Evolutionary conservation across 1,140 invertebrate species (phyloP), one percentile per base, ranked within the genome.

Genomic region (Lamellibrachia luymesi): DNA sequence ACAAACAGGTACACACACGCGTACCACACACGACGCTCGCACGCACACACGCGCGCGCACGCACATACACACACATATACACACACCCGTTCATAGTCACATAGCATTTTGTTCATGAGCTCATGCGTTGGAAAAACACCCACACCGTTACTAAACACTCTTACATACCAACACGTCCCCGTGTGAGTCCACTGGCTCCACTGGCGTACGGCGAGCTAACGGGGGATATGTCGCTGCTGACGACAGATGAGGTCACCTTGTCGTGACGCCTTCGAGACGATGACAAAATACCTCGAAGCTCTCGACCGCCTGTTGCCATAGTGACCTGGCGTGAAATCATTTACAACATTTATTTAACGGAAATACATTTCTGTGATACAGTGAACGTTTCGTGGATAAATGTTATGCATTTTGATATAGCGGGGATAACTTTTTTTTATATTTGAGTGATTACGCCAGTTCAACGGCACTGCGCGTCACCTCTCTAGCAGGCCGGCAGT

Each of bases 11-110:
- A 90, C 89, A 90, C 89, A 90, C 89, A 90, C 89, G 27, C 89
- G 27, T 27, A 90, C 89, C 17, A 17, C 17, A 17, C 17, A 17
- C 17, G 17, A 90, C 89, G 27, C 89, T 22, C 89, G 22, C 91
- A 91, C 91, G 27, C 91, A 91, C 25, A 91, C 25, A 91, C 91
- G 22, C 8, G 27, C 91, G 27, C 91, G 27, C 91, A n/a, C 91
- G 6, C 91, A 91, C 91, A 4, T n/a, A 91, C 91, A 91, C 90
- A 91, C 90, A 91, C 90, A 91, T 50, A 91, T 50, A 91, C 91
- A 91, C 91, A 91, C 25, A 91, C 91, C 13, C 91, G 22, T 49
- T 17, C 64, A 80, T 2, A 80, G 17, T 80, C 13, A 56, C 17
- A 22, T 22, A 80, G 64, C 25, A 2, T 80, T 17, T 80, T 80